These are phyloP conservation scores for Chloropsis cyanopogon DNA, from an alignment of 2,113 vertebrate species.

Conservation along the genomic window DNA sequence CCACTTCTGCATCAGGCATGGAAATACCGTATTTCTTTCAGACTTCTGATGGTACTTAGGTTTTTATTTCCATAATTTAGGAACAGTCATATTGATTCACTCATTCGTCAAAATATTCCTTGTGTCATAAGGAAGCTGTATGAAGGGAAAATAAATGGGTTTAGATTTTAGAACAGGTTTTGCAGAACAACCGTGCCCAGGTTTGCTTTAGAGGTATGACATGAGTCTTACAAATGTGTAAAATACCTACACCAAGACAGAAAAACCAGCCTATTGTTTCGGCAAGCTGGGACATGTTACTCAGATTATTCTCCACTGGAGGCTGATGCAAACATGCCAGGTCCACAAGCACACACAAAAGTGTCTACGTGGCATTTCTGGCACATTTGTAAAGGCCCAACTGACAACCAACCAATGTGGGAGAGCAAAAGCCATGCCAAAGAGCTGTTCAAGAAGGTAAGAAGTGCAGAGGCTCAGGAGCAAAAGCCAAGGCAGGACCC, in stretches of 20 bases:
- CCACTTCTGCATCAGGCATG: background rate
- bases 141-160: background rate
- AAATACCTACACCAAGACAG: background rate
- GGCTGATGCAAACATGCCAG: background rate
- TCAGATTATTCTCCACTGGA: background rate
- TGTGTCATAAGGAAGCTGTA: background rate
- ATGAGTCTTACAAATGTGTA: background rate
- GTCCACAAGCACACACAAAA: background rate
- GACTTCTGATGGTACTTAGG: background rate
- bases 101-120: background rate
- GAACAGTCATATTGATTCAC: background rate
- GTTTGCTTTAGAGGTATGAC: background rate
- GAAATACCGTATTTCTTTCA: background rate
- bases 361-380: background rate
- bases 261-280: background rate
- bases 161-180: slow-evolving; percentile 3
- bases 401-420: background rate
- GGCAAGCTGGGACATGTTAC: background rate
- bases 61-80: background rate
- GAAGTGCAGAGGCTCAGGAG: background rate
- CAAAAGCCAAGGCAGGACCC: background rate
- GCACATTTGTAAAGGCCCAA: background rate
- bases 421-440: background rate
- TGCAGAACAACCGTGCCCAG: background rate
- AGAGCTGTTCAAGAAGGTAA: background rate